phyloP scores from a whole-genome alignment of 2,888 invertebrate genomes.

The Hydroisotoma schaefferi region DNA sequence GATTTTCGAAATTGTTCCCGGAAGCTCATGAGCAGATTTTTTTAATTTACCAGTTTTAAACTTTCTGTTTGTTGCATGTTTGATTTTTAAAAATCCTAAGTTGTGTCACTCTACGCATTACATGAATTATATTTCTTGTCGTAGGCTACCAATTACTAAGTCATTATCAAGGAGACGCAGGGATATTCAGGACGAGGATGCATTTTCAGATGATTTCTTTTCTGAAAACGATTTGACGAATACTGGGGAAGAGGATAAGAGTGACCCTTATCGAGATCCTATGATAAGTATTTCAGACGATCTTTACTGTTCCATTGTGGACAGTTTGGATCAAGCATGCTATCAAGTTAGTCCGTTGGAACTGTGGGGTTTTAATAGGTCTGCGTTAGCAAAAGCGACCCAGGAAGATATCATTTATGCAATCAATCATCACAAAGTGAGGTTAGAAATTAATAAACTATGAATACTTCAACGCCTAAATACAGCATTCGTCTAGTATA shows the following conservation, averaged over 20 bases:
- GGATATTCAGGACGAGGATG: not conserved
- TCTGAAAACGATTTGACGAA: not conserved
- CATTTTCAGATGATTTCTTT: conserved; percentile 8
- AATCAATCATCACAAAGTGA: conserved; percentile 59
- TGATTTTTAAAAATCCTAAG: too few species aligned
- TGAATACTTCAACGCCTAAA: too few species aligned
- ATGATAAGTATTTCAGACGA: conserved; percentile 59
- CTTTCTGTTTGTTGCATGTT: too few species aligned
- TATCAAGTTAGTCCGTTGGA: conserved; percentile 65
- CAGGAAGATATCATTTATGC: conserved; percentile 62
- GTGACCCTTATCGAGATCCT: conserved; percentile 55
- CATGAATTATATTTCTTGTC: too few species aligned
- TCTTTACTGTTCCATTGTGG: conserved; percentile 64
- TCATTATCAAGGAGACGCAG: conserved; percentile 2
- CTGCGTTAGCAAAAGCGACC: conserved; percentile 58
- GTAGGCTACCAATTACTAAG: conserved; percentile 34
- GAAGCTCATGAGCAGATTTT: too few species aligned
- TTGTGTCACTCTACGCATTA: too few species aligned
- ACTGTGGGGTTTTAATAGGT: conserved; percentile 64
- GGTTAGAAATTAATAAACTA: conserved; percentile 52
- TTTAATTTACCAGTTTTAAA: too few species aligned
- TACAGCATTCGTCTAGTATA: too few species aligned
- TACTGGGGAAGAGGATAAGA: not conserved
- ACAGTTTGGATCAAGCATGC: conserved; percentile 62
- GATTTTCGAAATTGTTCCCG: too few species aligned